Base-by-base conservation (phyloP, 2,797 vertebrate species). In the Syndactyla subalaris region DNA sequence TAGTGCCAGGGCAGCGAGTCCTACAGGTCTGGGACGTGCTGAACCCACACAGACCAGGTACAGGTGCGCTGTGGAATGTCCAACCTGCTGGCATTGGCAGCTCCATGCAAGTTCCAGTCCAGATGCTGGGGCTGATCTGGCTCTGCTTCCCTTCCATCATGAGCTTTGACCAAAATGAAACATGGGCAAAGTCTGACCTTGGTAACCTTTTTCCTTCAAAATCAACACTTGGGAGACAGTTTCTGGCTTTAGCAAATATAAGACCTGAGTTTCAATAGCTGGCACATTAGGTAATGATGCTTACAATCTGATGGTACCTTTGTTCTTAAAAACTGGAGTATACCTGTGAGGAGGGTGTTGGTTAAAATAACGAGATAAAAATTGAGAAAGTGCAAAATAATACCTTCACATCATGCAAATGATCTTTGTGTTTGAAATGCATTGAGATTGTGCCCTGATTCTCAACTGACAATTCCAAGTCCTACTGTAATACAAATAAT, bases 401-500 rank as follows among this genome's bases (percentile, higher is more conserved):
- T 85, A 61, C 70, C 88, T 88, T 49, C 48, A 41, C 27, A 32
- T 83, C 41, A 92, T 88, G 49, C 67, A 67, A 52, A 87, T 77
- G 10, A 21, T 85, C 87, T 88, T 77, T 90, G 36, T 55, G 48
- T 71, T 30, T 27, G 4, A 92, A 94, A 76, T 78, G 83, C 55
- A 55, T 48, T 68, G 51, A 92, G 65, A 59, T 74, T 81, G 52
- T 74, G 54, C 83, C 70, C 67, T 82, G 43, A 68, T 94, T 38
- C 46, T 83, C 84, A 81, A 6, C 59, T 91, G 89, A 59, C 77
- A 85, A 81, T 90, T 87, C 58, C 59, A 74, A 93, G 57, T 63
- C 68, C 51, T 95, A 51, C 88, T 78, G 17, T 83, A 88, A 94
- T 92, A 90, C 55, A 96, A 95, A 93, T 93, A 95, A 89, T 82